These are phyloP conservation scores for Scelioninae gen. 1 DNA, from an alignment of 2,888 invertebrate species.

Conservation along the genomic window DNA sequence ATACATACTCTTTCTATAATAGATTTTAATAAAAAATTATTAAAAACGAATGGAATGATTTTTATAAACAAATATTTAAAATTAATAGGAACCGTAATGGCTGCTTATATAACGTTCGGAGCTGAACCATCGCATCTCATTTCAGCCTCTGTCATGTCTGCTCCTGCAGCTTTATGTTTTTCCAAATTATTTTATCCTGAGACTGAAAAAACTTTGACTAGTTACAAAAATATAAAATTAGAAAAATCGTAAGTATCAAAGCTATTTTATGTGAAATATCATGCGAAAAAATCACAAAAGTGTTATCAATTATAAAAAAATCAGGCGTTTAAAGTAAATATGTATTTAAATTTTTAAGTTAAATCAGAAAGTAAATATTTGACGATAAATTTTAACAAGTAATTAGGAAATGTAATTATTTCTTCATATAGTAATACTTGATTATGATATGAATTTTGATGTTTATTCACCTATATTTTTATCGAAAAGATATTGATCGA, in stretches of 20 bases:
- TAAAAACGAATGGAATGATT: too few species aligned
- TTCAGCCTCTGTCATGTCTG: constrained; percentile 97
- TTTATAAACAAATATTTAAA: constrained; percentile 7
- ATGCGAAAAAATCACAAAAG: background rate
- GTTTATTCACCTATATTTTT: too few species aligned
- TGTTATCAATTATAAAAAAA: background rate
- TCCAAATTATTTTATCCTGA: constrained; percentile 97
- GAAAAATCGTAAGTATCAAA: constrained; percentile 87
- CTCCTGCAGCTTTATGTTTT: constrained; percentile 95
- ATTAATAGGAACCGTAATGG: constrained; percentile 92
- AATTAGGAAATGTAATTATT: too few species aligned
- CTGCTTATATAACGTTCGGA: constrained; percentile 96
- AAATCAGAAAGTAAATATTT: too few species aligned
- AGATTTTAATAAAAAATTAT: too few species aligned
- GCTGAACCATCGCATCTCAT: constrained; percentile 94
- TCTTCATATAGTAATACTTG: too few species aligned
- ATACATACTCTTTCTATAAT: too few species aligned
- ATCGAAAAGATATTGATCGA: too few species aligned
- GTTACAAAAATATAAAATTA: constrained; percentile 90
- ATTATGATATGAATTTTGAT: too few species aligned
- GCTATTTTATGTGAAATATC: background rate
- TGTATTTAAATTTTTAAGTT: too few species aligned
- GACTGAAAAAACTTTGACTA: constrained; percentile 91
- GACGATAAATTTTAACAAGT: too few species aligned
- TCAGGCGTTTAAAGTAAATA: background rate